A percentile compares a stretch with the other conserved stretches of the same genome.
phyloP scores from a whole-genome alignment of 2,888 invertebrate genomes.

The Mythimna impura region DNA sequence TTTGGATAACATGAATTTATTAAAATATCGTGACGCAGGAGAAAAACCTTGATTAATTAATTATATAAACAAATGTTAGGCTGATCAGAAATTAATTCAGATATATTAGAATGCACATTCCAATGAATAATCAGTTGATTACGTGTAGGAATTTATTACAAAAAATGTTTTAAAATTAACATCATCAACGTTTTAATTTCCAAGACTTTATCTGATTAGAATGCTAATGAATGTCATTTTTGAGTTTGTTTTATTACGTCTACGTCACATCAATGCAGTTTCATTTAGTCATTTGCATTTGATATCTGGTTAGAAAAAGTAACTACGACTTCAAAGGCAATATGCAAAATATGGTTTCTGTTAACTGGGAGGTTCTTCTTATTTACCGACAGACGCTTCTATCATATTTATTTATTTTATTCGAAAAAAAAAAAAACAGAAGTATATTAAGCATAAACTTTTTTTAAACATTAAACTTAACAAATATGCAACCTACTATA shows the following conservation, averaged over 20 bases:
- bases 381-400: no score
- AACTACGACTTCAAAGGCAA: no score
- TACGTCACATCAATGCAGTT: background rate
- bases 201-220: conserved; percentile 26
- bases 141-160: conserved; percentile 17
- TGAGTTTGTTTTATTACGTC: background rate
- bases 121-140: conserved; percentile 11
- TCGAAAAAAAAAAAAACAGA: no score
- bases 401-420: no score
- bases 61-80: background rate
- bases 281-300: background rate
- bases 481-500: no score
- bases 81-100: background rate
- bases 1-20: background rate
- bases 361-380: no score
- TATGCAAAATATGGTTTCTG: no score
- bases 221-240: conserved; percentile 23
- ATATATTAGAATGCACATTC: conserved; percentile 13
- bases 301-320: no score
- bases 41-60: background rate
- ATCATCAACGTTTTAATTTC: conserved; percentile 30
- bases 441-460: no score
- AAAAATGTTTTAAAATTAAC: conserved; percentile 16
- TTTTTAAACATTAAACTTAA: no score
- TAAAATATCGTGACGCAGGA: background rate